Conservation (phyloP, 2,113 vertebrate species). For the Junco hyemalis region DNA sequence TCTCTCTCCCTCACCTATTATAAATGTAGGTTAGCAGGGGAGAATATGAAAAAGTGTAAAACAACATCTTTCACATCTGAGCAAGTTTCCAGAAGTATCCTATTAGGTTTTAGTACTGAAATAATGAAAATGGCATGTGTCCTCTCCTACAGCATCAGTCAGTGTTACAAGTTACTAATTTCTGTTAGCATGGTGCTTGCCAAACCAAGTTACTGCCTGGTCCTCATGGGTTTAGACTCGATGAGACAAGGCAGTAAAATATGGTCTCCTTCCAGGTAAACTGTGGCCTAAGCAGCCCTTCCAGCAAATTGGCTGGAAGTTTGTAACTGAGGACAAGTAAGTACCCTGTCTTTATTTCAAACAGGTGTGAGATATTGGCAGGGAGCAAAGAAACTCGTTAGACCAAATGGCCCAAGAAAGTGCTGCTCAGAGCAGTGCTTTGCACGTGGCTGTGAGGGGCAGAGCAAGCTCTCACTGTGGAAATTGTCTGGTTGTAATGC, state of each 20-base stretch:
- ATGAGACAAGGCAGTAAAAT: not conserved
- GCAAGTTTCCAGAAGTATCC: not conserved
- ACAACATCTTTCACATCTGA: not conserved
- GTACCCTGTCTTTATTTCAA: not conserved
- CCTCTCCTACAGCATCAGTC: not conserved
- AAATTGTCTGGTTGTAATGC: not conserved
- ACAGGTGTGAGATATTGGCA: not conserved
- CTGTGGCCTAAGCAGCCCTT: not conserved
- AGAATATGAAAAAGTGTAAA: not conserved
- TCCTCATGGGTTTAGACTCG: fast-evolving
- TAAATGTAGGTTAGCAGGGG: not conserved
- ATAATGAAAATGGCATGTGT: not conserved
- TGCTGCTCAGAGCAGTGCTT: not conserved
- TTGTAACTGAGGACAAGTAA: not conserved
- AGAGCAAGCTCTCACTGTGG: not conserved
- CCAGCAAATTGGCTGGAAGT: not conserved
- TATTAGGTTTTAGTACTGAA: not conserved
- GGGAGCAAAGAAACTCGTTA: not conserved
- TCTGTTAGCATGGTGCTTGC: not conserved
- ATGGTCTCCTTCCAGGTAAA: not conserved
- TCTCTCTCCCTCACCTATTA: not conserved
- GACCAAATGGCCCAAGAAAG: not conserved
- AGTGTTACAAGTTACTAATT: not conserved
- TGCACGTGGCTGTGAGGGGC: not conserved
- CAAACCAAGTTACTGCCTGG: not conserved